These are phyloP conservation scores for Cyclopterus lumpus DNA, from an alignment of 2,797 vertebrate genomes.

Conservation along the genomic window DNA sequence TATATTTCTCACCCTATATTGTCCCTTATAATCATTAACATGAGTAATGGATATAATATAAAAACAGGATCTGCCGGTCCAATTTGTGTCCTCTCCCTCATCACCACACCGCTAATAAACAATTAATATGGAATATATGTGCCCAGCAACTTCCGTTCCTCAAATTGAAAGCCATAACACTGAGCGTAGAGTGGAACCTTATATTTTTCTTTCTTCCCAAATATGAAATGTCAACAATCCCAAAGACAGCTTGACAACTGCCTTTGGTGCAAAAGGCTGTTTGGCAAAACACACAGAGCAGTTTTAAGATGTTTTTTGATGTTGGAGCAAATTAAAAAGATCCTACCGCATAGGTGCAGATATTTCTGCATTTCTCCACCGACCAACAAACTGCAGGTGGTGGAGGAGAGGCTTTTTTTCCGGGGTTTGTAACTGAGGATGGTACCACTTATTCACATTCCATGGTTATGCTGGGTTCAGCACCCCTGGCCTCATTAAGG, in stretches of 20 bases:
- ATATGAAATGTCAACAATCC: conserved; percentile 33
- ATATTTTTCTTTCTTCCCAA: not conserved
- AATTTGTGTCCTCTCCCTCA: not conserved
- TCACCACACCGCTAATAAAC: not conserved
- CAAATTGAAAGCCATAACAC: not conserved
- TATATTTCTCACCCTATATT: not conserved
- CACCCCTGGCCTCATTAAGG: conserved; percentile 43
- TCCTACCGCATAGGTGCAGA: not conserved
- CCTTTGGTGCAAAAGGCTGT: conserved; percentile 35
- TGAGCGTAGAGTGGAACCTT: conserved; percentile 6
- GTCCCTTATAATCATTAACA: not conserved
- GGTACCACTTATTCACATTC: conserved; percentile 26
- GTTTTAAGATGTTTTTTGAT: conserved; percentile 32
- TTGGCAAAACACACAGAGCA: conserved; percentile 23
- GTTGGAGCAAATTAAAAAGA: conserved; percentile 19
- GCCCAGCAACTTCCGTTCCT: not conserved
- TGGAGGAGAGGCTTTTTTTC: conserved; percentile 17
- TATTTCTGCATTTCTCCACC: conserved; percentile 18
- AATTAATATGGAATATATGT: not conserved
- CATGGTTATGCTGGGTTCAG: conserved; percentile 35
- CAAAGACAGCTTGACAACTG: conserved; percentile 37
- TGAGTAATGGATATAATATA: not conserved
- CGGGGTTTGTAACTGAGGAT: conserved; percentile 17
- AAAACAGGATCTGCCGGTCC: not conserved
- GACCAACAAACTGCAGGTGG: conserved; percentile 14